Evolutionary conservation across 1,140 invertebrate genomes (phyloP).

Genomic region (Lordiphosa collinella): DNA sequence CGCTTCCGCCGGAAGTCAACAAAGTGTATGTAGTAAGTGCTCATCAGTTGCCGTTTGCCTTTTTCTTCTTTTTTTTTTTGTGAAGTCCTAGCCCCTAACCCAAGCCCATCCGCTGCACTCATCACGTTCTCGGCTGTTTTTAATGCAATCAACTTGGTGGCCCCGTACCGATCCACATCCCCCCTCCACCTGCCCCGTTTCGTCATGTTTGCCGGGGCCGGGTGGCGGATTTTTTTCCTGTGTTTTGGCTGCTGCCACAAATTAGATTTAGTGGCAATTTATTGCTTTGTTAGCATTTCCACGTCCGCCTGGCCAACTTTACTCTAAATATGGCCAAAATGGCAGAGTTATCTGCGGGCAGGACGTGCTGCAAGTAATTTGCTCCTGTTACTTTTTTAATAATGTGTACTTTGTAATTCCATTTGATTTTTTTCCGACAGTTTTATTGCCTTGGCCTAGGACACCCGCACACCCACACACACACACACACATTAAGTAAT

Average conservation of each 20-base stretch:
- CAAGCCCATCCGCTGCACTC: conserved; percentile 19
- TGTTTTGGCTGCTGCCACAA: conserved; percentile 34
- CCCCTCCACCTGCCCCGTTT: too few relatives aligned
- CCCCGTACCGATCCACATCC: too few relatives aligned
- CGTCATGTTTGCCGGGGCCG: too few relatives aligned
- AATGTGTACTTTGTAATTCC: conserved; percentile 41
- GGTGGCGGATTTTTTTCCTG: too few relatives aligned
- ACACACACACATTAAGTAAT: conserved; percentile 48
- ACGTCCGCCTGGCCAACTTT: conserved; percentile 22
- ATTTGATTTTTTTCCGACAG: conserved; percentile 29
- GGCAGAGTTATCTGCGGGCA: conserved; percentile 9
- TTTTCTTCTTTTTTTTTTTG: too few relatives aligned
- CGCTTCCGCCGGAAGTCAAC: conserved; percentile 45
- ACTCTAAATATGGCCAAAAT: conserved; percentile 40
- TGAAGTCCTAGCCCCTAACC: not conserved
- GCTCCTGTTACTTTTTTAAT: conserved; percentile 33
- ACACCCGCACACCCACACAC: too few relatives aligned
- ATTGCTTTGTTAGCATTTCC: conserved; percentile 58
- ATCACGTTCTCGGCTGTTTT: conserved; percentile 50
- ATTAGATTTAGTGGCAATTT: conserved; percentile 61
- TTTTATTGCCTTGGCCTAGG: conserved; percentile 18
- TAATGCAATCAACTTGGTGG: conserved; percentile 44
- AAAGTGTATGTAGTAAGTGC: conserved; percentile 46
- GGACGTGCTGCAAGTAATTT: conserved; percentile 27
- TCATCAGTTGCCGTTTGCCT: conserved; percentile 29